Evolutionary conservation across 2,797 vertebrate species (phyloP), one percentile per base, ranked within the genome.

Genomic region (Coilia nasus): DNA sequence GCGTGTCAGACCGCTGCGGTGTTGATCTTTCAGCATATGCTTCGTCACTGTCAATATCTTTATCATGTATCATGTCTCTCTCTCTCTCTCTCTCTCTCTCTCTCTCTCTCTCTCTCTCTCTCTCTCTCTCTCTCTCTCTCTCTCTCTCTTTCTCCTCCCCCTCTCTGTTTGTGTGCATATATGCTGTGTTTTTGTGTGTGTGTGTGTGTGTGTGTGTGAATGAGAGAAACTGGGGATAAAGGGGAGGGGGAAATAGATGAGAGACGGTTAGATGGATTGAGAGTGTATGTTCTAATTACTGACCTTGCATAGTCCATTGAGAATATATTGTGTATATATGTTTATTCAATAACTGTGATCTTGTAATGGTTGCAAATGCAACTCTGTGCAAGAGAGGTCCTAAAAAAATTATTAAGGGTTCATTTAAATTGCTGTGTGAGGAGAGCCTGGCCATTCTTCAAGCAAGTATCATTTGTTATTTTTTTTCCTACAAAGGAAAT

Each of bases 361-460:
- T 2, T 44, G 35, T 35, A 41, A 78, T 35, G 71, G 71, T 9
- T n/a, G 35, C 71, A 21, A 78, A 41, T 78, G 71, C 71, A 78
- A 78, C 71, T 78, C 71, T 41, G 71, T 21, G 71, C 19, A 78
- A 78, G 31, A 41, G 19, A 78, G 71, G 35, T 2, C 9, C 35
- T 78, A 9, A 78, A 6, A 6, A 44, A 78, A 78, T 78, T 78
- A 78, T 78, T 78, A 41, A 78, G 44, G 71, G 17, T 94, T 93
- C 91, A 93, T 94, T 90, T 91, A 91, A 92, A 93, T 92, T 91
- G 88, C 90, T 83, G 54, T 83, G 54, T 85, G 89, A 87, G 92
- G 92, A 91, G 93, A 93, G 89, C 83, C 80, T 89, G 91, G 90
- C 90, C 83, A 90, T 94, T 93, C 92, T 92, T 93, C 87, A 91